phyloP scores from a whole-genome alignment of 2,113 vertebrate genomes.

The Anoplopoma fimbria region DNA sequence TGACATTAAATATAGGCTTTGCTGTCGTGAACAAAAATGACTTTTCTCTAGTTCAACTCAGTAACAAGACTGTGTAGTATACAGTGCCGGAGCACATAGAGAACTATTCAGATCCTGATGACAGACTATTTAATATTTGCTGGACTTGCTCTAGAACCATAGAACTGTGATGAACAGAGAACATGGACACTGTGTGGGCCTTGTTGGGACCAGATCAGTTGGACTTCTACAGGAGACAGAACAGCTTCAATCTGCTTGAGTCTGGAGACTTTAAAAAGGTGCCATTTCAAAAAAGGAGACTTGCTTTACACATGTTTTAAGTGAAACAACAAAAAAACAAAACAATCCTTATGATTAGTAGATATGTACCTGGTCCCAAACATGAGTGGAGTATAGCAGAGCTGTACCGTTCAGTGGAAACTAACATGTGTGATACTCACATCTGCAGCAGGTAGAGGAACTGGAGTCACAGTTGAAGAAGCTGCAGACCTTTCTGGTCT shows the following conservation, averaged over 20 bases:
- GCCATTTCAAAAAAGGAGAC: not conserved
- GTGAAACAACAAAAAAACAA: too few relatives aligned
- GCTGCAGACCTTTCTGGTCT: constrained; percentile 89
- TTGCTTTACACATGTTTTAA: not conserved
- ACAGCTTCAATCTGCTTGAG: not conserved
- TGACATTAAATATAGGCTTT: not conserved
- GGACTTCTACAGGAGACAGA: too few relatives aligned
- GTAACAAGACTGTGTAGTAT: not conserved
- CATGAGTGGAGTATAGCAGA: not conserved
- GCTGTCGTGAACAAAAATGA: not conserved
- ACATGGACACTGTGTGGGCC: too few relatives aligned
- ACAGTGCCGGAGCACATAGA: too few relatives aligned
- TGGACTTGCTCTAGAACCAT: too few relatives aligned
- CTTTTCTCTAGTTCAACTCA: too few relatives aligned
- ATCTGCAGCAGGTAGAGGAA: constrained; percentile 84
- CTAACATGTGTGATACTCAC: constrained; percentile 80
- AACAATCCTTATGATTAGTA: not conserved
- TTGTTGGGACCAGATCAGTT: too few relatives aligned
- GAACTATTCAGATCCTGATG: not conserved
- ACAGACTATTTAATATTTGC: not conserved
- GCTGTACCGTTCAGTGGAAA: not conserved
- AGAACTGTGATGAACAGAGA: not conserved
- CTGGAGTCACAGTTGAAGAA: constrained; percentile 90
- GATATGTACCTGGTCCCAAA: not conserved
- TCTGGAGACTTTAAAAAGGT: too few relatives aligned